Conservation (phyloP, 1,140 invertebrate species). For the Tetragnatha versicolor region DNA sequence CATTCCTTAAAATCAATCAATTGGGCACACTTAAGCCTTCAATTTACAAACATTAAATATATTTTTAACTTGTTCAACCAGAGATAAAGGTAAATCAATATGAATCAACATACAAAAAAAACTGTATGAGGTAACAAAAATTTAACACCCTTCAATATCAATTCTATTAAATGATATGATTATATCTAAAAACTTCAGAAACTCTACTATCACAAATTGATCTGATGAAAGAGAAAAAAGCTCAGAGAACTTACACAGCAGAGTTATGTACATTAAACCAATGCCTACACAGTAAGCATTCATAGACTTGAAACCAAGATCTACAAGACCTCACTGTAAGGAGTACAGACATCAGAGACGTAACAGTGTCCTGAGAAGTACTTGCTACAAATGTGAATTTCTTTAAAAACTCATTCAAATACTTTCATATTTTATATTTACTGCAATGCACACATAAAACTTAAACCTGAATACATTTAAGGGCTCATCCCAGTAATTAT, state of each 20-base stretch:
- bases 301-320: conserved; percentile 51
- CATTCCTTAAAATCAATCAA: too few species aligned
- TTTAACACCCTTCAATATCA: neutral
- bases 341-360: conserved; percentile 48
- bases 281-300: conserved; percentile 55
- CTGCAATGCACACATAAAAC: too few species aligned
- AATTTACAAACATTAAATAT: too few species aligned
- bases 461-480: too few species aligned
- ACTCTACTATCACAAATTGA: conserved; percentile 45
- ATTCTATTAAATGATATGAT: conserved; percentile 42
- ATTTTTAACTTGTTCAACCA: neutral
- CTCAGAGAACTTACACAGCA: conserved; percentile 39
- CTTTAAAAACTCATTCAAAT: neutral
- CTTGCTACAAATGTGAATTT: conserved; percentile 3
- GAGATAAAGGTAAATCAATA: neutral
- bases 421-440: too few species aligned
- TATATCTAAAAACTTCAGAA: conserved; percentile 22
- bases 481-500: too few species aligned
- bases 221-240: conserved; percentile 48
- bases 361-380: conserved; percentile 9
- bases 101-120: neutral
- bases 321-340: conserved; percentile 53
- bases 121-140: too few species aligned
- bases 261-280: conserved; percentile 45
- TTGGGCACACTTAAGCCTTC: too few species aligned